phyloP scores from a whole-genome alignment of 2,888 invertebrate species.

The Ennomos quercinarius region DNA sequence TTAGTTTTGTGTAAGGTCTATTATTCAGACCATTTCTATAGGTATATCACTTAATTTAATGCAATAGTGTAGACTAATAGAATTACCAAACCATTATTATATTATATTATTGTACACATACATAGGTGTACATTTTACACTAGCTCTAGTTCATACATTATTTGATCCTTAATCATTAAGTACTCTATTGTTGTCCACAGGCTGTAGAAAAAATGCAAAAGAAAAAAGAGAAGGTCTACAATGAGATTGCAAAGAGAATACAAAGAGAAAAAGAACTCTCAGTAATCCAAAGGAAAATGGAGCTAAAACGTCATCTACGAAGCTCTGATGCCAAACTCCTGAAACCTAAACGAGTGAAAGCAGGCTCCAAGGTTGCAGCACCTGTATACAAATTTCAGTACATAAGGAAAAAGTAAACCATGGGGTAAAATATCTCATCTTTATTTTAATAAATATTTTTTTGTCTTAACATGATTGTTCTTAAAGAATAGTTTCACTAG shows the following conservation, averaged over 20 bases:
- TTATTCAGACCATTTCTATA: too few relatives aligned
- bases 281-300: constrained; percentile 92
- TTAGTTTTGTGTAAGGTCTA: too few relatives aligned
- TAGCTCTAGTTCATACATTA: not conserved
- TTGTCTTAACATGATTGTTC: constrained; percentile 28
- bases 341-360: constrained; percentile 87
- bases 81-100: too few relatives aligned
- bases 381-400: constrained; percentile 93
- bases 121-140: too few relatives aligned
- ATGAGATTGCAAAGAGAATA: constrained; percentile 90
- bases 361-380: constrained; percentile 88
- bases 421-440: constrained; percentile 23
- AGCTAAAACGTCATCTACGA: constrained; percentile 88
- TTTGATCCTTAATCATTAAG: not conserved
- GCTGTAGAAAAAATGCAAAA: constrained; percentile 81
- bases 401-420: constrained; percentile 90
- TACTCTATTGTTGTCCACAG: constrained; percentile 45
- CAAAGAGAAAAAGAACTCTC: constrained; percentile 91
- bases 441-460: constrained; percentile 33
- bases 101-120: too few relatives aligned
- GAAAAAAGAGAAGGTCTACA: constrained; percentile 88
- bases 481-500: constrained; percentile 37
- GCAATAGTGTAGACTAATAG: too few relatives aligned
- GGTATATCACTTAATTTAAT: too few relatives aligned
- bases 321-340: constrained; percentile 82